Conservation (phyloP, 2,797 vertebrate species). For the Pseudocheirus occidentalis region DNA sequence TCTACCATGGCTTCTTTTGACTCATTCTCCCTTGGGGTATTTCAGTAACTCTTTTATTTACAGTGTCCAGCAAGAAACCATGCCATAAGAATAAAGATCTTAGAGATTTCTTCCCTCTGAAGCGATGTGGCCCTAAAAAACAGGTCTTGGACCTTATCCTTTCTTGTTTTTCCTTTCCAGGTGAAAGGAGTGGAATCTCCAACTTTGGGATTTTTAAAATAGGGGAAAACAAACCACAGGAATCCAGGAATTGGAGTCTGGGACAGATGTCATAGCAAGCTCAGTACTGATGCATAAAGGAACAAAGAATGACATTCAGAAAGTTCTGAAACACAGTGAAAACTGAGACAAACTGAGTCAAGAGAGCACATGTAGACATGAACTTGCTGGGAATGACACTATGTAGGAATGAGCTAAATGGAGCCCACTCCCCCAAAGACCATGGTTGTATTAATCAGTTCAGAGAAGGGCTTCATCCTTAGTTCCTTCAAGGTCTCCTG, state of each 20-base stretch:
- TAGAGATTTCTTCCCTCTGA: background rate
- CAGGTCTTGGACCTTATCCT: background rate
- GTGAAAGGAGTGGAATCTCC: background rate
- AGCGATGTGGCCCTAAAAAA: background rate
- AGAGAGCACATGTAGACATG: background rate
- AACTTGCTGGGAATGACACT: background rate
- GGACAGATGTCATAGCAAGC: background rate
- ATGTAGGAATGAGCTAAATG: background rate
- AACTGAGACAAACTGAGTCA: background rate
- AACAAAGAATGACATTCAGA: background rate
- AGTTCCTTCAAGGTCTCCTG: background rate
- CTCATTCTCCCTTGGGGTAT: background rate
- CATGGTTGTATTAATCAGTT: background rate
- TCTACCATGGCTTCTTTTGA: background rate
- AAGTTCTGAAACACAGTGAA: background rate
- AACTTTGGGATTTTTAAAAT: background rate
- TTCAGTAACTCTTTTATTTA: background rate
- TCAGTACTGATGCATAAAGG: background rate
- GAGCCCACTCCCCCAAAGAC: background rate
- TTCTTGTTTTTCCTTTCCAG: background rate
- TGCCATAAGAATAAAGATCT: background rate
- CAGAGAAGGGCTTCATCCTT: background rate
- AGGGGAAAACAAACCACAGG: background rate
- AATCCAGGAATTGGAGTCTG: background rate
- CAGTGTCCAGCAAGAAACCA: background rate